phyloP scores from a whole-genome alignment of 2,113 vertebrate species.

The Vulpes vulpes region DNA sequence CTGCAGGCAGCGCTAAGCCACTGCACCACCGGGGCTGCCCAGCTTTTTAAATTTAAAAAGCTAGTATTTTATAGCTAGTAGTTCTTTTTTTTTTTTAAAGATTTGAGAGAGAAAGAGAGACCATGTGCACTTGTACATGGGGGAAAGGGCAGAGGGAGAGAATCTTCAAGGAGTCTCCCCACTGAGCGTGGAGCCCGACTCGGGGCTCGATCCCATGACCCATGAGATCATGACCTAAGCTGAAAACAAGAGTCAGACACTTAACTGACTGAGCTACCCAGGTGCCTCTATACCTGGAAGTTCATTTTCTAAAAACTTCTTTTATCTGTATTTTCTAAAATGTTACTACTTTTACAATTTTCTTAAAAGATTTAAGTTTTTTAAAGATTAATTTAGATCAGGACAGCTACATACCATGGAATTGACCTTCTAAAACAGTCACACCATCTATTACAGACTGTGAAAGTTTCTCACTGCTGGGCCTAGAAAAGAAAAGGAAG shows the following conservation, averaged over 20 bases:
- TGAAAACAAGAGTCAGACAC: neutral
- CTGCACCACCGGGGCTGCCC: too few relatives aligned
- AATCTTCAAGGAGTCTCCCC: too few relatives aligned
- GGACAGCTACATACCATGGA: conserved; percentile 89
- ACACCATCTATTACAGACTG: conserved; percentile 94
- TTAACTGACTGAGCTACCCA: neutral
- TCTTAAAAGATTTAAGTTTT: neutral
- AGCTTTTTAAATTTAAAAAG: neutral
- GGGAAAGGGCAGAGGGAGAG: neutral
- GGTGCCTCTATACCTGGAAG: neutral
- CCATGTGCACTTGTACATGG: neutral
- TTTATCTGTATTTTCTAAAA: neutral
- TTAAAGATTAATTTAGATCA: neutral
- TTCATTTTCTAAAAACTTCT: neutral
- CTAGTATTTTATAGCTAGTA: neutral
- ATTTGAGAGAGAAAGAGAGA: neutral
- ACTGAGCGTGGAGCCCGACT: too few relatives aligned
- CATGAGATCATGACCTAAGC: neutral
- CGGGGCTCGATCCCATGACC: neutral
- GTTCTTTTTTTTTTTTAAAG: neutral
- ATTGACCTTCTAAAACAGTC: conserved; percentile 90
- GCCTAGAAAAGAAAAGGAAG: conserved; percentile 85
- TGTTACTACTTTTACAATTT: neutral
- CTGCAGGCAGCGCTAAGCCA: too few relatives aligned
- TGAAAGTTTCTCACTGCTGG: conserved; percentile 93